These are phyloP conservation scores for Brachionus koreanus DNA, from an alignment of 1,140 invertebrate species.

Conservation along the genomic window DNA sequence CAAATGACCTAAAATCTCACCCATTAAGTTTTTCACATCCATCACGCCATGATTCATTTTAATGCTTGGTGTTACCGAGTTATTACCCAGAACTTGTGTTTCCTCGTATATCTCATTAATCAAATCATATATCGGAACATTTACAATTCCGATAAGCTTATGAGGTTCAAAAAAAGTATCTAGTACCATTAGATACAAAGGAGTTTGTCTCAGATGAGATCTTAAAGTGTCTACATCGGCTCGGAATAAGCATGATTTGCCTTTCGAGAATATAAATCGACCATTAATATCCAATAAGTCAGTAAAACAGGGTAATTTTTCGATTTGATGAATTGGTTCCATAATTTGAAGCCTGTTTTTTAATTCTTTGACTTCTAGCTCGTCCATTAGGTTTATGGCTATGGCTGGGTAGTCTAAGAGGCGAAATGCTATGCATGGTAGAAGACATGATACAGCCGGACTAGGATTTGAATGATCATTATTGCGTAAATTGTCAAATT, in stretches of 20 bases:
- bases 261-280: slow-evolving; percentile 25
- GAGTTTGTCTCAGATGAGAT: neutral
- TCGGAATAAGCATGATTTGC: slow-evolving; percentile 5
- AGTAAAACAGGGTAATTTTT: slow-evolving; percentile 29
- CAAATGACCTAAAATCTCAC: slow-evolving; percentile 5
- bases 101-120: slow-evolving; percentile 16
- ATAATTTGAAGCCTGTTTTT: slow-evolving; percentile 13
- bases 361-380: slow-evolving; percentile 12
- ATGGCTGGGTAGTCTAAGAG: slow-evolving; percentile 37
- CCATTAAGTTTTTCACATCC: slow-evolving; percentile 38
- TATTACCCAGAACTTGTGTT: neutral
- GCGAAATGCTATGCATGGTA: slow-evolving; percentile 14
- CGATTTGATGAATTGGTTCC: neutral
- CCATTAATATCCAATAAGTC: slow-evolving; percentile 18
- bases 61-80: neutral
- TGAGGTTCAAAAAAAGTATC: slow-evolving; percentile 39
- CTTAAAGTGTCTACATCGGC: neutral
- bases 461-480: slow-evolving; percentile 24
- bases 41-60: slow-evolving; percentile 20
- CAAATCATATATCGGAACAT: neutral
- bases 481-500: neutral
- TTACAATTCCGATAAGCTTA: slow-evolving; percentile 19
- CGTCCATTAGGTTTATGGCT: slow-evolving; percentile 27
- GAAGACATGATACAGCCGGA: slow-evolving; percentile 10
- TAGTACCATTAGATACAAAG: slow-evolving; percentile 32